Conservation (phyloP, 2,888 invertebrate genomes). For the Nomada hirtipes region DNA sequence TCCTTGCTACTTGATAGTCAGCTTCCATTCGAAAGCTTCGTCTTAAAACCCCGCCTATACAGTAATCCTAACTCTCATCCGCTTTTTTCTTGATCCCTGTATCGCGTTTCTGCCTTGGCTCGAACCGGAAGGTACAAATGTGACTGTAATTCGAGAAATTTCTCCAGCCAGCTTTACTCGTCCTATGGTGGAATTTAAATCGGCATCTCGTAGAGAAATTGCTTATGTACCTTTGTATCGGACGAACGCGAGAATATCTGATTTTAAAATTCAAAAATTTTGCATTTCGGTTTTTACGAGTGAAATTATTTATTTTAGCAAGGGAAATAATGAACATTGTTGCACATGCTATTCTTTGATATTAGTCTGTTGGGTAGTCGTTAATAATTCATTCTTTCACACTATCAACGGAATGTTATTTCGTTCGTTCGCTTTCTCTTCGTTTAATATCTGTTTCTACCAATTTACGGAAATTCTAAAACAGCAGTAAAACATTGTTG, state of each 20-base stretch:
- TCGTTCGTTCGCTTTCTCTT: too few species aligned
- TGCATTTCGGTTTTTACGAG: too few species aligned
- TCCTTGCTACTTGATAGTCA: constrained; percentile 76
- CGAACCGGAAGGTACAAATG: constrained; percentile 18
- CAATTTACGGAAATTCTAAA: not conserved
- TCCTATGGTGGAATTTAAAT: not conserved
- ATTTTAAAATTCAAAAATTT: too few species aligned
- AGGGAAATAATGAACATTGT: too few species aligned
- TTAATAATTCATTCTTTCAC: too few species aligned
- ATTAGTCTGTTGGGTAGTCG: too few species aligned
- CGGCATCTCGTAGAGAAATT: not conserved
- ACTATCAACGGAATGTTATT: too few species aligned
- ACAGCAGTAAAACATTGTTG: too few species aligned
- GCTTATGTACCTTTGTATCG: too few species aligned
- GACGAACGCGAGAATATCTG: not conserved
- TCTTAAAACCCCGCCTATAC: constrained; percentile 63
- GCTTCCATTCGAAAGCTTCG: constrained; percentile 70
- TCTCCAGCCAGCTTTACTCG: not conserved
- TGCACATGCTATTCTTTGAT: too few species aligned
- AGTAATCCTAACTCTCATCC: constrained; percentile 59
- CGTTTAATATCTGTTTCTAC: too few species aligned
- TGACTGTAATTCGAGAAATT: constrained; percentile 14
- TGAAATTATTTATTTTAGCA: too few species aligned
- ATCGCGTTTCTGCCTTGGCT: constrained; percentile 18
- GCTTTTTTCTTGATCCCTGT: constrained; percentile 35